Evolutionary conservation across 64 coral and sea anemone genomes (phyloP).

Genomic region (Montipora capricornis): DNA sequence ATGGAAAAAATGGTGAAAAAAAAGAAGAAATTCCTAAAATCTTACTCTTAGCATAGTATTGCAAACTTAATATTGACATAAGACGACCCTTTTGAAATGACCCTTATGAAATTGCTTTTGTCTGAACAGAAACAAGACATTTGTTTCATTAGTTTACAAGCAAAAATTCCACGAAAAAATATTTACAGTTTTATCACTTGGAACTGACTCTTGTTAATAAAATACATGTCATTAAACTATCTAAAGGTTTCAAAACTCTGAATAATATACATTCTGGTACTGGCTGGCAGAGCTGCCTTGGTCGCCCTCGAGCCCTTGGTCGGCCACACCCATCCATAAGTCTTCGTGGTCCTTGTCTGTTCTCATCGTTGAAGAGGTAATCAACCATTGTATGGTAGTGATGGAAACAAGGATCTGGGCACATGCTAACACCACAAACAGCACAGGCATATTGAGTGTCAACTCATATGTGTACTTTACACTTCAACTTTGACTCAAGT

Average conservation of each 20-base stretch:
- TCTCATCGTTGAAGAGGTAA: conserved; percentile 26
- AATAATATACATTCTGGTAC: neutral
- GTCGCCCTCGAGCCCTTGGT: conserved; percentile 4
- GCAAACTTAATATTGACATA: no score
- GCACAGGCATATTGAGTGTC: conserved; percentile 36
- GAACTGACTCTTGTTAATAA: neutral
- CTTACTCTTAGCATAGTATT: no score
- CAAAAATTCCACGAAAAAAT: no score
- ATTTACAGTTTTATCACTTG: neutral
- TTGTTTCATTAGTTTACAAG: no score
- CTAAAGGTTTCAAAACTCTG: neutral
- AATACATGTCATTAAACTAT: neutral
- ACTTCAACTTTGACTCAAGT: neutral
- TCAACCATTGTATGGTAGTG: conserved; percentile 30
- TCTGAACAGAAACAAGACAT: no score
- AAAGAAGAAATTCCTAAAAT: no score
- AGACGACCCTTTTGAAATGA: no score
- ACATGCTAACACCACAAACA: conserved; percentile 35
- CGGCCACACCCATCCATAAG: neutral
- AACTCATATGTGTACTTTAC: conserved; percentile 28
- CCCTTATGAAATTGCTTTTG: no score
- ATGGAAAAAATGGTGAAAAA: no score
- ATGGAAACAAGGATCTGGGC: conserved; percentile 22
- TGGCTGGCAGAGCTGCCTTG: neutral
- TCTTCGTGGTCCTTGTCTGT: conserved; percentile 23